Percentiles rank a stretch among this genome's conserved stretches.
Evolutionary conservation across 1,140 invertebrate genomes (phyloP).

Genomic region (Phymorhynchus buccinoides): DNA sequence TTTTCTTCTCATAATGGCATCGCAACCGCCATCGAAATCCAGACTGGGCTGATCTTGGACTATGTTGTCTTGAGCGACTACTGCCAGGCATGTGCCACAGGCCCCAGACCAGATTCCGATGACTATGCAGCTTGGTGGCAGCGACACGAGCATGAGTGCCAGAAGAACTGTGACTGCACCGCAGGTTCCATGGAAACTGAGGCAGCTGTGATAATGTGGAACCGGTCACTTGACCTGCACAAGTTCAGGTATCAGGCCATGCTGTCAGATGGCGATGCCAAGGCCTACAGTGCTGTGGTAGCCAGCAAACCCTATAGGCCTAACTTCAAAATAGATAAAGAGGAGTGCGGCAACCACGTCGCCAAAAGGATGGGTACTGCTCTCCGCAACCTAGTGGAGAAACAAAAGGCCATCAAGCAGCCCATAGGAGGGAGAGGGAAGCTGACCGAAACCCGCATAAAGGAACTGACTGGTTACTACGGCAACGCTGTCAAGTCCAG

Average conservation of each 20-base stretch:
- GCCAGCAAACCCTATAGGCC: not conserved
- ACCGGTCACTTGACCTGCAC: not conserved
- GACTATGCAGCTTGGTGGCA: not conserved
- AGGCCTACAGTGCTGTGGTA: not conserved
- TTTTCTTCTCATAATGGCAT: not conserved
- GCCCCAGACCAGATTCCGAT: not conserved
- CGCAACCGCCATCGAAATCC: not conserved
- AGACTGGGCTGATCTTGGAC: not conserved
- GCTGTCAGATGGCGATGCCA: conserved; percentile 31
- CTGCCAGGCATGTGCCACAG: conserved; percentile 1
- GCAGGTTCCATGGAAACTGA: conserved; percentile 20
- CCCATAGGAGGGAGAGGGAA: conserved; percentile 1
- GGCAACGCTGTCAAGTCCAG: no score
- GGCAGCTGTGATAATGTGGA: conserved; percentile 10
- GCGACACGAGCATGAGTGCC: not conserved
- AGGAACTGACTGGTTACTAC: conserved; percentile 13
- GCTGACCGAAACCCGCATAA: conserved; percentile 4
- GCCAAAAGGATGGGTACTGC: conserved; percentile 26
- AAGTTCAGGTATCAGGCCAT: conserved; percentile 22
- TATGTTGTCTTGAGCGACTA: not conserved
- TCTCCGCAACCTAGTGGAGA: conserved; percentile 14
- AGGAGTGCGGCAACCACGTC: conserved; percentile 33
- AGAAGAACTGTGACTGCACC: conserved; percentile 14
- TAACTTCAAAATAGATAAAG: conserved; percentile 14
- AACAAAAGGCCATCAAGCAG: not conserved